Conservation (phyloP, 1,140 invertebrate genomes). For the Tenebrio molitor region DNA sequence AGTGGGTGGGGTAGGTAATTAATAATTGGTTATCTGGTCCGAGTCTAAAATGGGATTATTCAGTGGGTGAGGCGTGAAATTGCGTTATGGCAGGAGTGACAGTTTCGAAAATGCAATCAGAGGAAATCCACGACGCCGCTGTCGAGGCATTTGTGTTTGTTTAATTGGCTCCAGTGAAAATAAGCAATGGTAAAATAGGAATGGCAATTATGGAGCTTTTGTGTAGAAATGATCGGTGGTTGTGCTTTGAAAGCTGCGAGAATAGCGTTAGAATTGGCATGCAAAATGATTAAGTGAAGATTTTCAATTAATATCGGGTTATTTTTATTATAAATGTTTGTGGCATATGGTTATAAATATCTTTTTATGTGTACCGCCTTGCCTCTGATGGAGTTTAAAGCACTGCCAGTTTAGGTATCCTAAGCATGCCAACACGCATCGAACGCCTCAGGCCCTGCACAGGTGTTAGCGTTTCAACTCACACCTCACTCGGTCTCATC, state of each 20-base stretch:
- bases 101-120: constrained; percentile 28
- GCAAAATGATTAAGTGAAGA: constrained; percentile 38
- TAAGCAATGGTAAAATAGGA: constrained; percentile 5
- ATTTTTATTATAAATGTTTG: constrained; percentile 49
- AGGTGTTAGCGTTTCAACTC: constrained; percentile 59
- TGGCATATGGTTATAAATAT: constrained; percentile 54
- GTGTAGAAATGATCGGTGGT: constrained; percentile 32
- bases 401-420: constrained; percentile 52
- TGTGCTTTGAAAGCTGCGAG: constrained; percentile 31
- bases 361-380: constrained; percentile 51
- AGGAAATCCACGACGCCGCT: neutral
- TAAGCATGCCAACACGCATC: constrained; percentile 57
- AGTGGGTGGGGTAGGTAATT: constrained; percentile 30
- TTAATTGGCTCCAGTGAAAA: constrained; percentile 31
- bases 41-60: constrained; percentile 29
- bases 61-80: constrained; percentile 37
- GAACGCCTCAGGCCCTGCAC: constrained; percentile 53
- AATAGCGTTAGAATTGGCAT: constrained; percentile 41
- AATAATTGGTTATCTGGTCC: constrained; percentile 40
- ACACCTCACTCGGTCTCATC: constrained; percentile 58
- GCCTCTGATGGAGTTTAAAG: constrained; percentile 50
- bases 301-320: constrained; percentile 46
- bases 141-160: constrained; percentile 32
- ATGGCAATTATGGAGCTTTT: constrained; percentile 29
- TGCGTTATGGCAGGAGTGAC: constrained; percentile 23